Evolutionary conservation across 1,140 invertebrate genomes (phyloP).

Genomic region (Plectus sambesii): DNA sequence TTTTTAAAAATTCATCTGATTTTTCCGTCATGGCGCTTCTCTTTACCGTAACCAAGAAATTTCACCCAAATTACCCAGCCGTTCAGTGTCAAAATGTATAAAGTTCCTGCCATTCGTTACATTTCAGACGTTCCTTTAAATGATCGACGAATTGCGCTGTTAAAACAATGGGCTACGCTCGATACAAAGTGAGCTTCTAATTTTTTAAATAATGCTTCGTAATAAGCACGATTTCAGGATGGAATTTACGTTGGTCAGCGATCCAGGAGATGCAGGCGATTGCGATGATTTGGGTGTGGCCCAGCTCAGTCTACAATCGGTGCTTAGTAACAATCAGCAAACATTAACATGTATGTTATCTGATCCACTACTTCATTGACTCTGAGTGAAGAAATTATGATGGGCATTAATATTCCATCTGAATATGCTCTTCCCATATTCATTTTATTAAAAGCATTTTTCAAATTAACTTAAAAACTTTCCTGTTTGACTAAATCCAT

Average conservation of each 20-base stretch:
- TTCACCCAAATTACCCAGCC: too few relatives aligned
- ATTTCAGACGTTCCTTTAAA: constrained; percentile 31
- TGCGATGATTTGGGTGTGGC: constrained; percentile 20
- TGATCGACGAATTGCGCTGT: constrained; percentile 20
- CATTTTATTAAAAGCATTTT: too few relatives aligned
- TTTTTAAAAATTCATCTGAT: too few relatives aligned
- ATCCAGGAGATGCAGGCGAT: not conserved
- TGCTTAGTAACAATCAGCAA: constrained; percentile 12
- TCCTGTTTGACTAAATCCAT: too few relatives aligned
- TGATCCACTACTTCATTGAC: too few relatives aligned
- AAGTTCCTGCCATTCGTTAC: constrained; percentile 1
- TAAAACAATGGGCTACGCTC: constrained; percentile 32
- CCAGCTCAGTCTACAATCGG: constrained; percentile 17
- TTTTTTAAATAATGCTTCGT: too few relatives aligned
- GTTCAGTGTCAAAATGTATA: not conserved
- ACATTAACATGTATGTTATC: constrained; percentile 16
- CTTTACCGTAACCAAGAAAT: too few relatives aligned
- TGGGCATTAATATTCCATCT: too few relatives aligned
- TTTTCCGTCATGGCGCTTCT: too few relatives aligned
- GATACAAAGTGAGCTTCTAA: constrained; percentile 26
- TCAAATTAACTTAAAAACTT: too few relatives aligned
- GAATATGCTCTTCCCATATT: too few relatives aligned
- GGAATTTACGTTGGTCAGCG: constrained; percentile 8
- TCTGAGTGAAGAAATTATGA: too few relatives aligned
- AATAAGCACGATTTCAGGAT: not conserved